phyloP scores from a whole-genome alignment of 1,140 invertebrate species.

The Aphis gossypii region DNA sequence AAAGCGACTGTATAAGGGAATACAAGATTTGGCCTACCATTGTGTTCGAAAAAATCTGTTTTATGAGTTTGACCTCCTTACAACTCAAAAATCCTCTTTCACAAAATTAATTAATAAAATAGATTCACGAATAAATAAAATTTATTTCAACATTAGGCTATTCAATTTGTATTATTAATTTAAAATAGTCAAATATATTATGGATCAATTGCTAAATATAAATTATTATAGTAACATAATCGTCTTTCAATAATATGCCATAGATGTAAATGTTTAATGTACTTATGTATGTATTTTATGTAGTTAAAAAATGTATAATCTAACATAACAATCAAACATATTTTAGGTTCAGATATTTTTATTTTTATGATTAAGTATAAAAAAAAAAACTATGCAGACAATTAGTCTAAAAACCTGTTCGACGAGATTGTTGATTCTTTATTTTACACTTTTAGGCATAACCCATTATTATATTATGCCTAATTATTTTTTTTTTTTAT shows the following conservation, averaged over 20 bases:
- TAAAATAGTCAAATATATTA: background rate
- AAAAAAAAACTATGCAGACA: background rate
- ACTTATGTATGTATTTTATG: background rate
- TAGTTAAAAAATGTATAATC: background rate
- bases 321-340: background rate
- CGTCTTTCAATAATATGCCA: background rate
- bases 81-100: background rate
- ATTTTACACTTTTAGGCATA: background rate
- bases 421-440: background rate
- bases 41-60: background rate
- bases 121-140: background rate
- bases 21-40: background rate
- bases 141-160: background rate
- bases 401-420: background rate
- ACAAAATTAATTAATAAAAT: background rate
- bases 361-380: background rate
- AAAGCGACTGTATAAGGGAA: background rate
- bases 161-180: background rate
- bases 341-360: background rate
- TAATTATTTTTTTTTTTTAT: too few species aligned
- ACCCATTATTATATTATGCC: background rate
- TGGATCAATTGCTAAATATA: background rate
- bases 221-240: background rate
- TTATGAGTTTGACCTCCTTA: background rate
- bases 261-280: background rate